Evolutionary conservation across 2,888 invertebrate species (phyloP), one percentile per base, ranked within the genome.

Genomic region (Cheilosia variabilis): DNA sequence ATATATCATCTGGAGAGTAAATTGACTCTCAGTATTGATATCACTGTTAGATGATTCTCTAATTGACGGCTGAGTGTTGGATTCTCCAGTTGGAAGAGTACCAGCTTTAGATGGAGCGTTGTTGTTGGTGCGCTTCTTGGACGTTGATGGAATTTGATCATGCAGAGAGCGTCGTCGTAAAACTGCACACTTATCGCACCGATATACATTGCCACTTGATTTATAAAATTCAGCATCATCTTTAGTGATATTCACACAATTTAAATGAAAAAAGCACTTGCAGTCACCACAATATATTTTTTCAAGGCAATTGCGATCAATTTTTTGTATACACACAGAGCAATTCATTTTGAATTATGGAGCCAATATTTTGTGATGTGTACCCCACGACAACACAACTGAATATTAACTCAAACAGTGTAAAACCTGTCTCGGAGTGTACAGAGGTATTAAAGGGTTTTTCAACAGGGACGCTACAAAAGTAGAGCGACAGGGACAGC

Each of bases 251-350:
- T 41, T 41, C 41, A 41, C 41, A 41, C 41, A 41, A 15, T 41
- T 41, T 41, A 41, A 41, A 13, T 68, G 66, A 41, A 68, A 71
- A 50, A 71, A 34, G 45, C 15, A 41, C n/a, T 41, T 31, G 45
- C 69, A 57, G 19, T 47, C 69, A 31, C 50, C 31, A 43, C 58
- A 71, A 6, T 22, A 17, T 24, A 71, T 58, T 50, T 58, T 58
- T 31, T 47, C 41, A 22, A 13, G 17, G 34, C 22, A 43, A 68
- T 55, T 68, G 17, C 55, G 43, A 27, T 55, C 43, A 4, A 50
- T 71, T 71, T 60, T 58, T n/a, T 58, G n/a, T 22, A 10, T 41
- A 34, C 58, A 71, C 24, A 43, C 31, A 27, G n/a, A 31, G 5
- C 27, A 31, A 31, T 31, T 31, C 27, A 31, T 31, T 31, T 7